Base-by-base conservation (phyloP, 2,113 vertebrate species). In the Piprites chloris region DNA sequence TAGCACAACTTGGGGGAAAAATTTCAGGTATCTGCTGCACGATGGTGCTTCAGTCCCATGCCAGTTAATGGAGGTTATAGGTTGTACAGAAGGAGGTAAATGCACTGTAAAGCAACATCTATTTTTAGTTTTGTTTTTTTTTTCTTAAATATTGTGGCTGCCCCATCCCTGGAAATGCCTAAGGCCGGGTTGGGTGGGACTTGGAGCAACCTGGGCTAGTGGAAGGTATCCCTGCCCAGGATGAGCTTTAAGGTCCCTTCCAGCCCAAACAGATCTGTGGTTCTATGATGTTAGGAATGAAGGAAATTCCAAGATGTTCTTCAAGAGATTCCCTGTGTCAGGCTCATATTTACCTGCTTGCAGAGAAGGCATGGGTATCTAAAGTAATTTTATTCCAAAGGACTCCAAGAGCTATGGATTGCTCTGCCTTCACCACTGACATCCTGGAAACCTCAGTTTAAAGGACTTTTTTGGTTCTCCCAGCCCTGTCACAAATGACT, bases 401-500 rank as follows among this genome's bases (percentile, higher is more conserved):
- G 39, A 18, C 20, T 39, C 28, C 9, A 3, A 30, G 52, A 12
- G 1, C 39, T n/a, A 12, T 30, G 18, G n/a, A 37, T 8, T 28
- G 11, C 13, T 17, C 42, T 66, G 35, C 47, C 82, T 56, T 63
- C n/a, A 32, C 42, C 42, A 27, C 11, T 5, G n/a, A 24, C n/a
- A 53, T 5, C 14, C 21, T 22, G 9, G 6, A 26, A 65, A 46
- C 30, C 1, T 2, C 12, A 28, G 8, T 8, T 18, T 6, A 10
- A n/a, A 39, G 12, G 1, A 2, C 9, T 9, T 58, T 6, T n/a
- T 5, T n/a, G 27, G 1, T 50, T 81, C 33, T 47, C 52, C 1
- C 0, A 55, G 26, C 10, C 33, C 33, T 53, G 58, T 5, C 81
- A 52, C 0, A 0, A 78, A 28, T 3, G 1, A 22, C n/a, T 32